These are phyloP conservation scores for Chesias legatella DNA, from an alignment of 2,888 invertebrate species.

Conservation along the genomic window DNA sequence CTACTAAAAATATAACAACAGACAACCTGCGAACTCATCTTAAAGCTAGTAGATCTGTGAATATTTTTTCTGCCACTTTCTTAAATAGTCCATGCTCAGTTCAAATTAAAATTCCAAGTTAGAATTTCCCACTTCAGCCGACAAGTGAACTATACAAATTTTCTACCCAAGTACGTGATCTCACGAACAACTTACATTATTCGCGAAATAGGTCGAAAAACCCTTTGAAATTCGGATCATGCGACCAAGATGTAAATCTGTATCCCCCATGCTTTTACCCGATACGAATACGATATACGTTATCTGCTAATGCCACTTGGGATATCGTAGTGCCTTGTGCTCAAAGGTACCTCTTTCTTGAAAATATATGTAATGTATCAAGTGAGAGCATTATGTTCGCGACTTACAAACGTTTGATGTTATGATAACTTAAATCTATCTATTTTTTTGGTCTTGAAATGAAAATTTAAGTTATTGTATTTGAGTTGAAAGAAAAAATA, in stretches of 20 bases:
- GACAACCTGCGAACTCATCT: too few relatives aligned
- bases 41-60: too few relatives aligned
- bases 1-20: too few relatives aligned
- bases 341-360: slow-evolving; percentile 70
- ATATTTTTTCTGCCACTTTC: too few relatives aligned
- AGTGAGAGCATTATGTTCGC: slow-evolving; percentile 6
- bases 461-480: too few relatives aligned
- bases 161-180: slow-evolving; percentile 1
- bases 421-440: too few relatives aligned
- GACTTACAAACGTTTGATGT: too few relatives aligned
- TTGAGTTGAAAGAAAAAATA: too few relatives aligned
- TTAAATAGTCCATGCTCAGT: too few relatives aligned
- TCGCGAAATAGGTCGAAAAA: slow-evolving; percentile 54
- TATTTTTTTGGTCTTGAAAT: too few relatives aligned
- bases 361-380: slow-evolving; percentile 25
- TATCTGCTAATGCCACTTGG: slow-evolving; percentile 74
- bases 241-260: slow-evolving; percentile 65
- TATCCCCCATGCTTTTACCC: slow-evolving; percentile 75
- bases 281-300: slow-evolving; percentile 74
- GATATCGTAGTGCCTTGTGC: slow-evolving; percentile 71
- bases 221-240: slow-evolving; percentile 74
- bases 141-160: background rate
- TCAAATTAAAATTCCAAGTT: too few relatives aligned
- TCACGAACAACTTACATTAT: slow-evolving; percentile 20
- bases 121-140: too few relatives aligned